Conservation (phyloP, 2,113 vertebrate genomes). For the Naja naja region DNA sequence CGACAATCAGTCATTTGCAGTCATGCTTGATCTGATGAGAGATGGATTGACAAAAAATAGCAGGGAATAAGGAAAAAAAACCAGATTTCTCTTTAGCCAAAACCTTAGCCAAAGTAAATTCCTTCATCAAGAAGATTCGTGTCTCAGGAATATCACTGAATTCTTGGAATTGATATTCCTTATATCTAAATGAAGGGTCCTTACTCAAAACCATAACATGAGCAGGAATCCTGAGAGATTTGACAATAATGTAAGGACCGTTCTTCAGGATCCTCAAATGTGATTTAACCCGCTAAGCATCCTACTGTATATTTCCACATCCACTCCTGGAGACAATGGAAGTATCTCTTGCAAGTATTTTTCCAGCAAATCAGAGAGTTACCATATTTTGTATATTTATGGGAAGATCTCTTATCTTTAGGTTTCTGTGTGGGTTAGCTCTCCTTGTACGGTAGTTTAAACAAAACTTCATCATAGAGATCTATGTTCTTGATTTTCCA, state of each 20-base stretch:
- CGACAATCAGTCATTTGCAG: background rate
- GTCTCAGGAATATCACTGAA: background rate
- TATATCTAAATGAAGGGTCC: background rate
- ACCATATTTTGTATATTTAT: background rate
- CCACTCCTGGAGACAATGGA: background rate
- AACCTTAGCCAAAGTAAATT: background rate
- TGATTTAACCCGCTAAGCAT: background rate
- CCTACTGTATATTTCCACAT: background rate
- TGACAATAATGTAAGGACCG: background rate
- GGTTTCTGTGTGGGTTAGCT: background rate
- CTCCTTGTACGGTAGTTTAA: background rate
- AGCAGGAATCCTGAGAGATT: background rate
- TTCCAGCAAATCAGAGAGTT: background rate
- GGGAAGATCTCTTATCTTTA: background rate
- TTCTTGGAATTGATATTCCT: background rate
- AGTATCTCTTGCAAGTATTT: background rate
- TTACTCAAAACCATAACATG: background rate
- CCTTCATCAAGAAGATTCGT: background rate
- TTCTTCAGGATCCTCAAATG: background rate
- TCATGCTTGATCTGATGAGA: background rate
- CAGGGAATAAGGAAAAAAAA: background rate
- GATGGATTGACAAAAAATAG: background rate
- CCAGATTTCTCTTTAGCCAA: background rate
- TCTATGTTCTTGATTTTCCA: background rate
- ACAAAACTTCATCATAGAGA: background rate